Percentiles rank a stretch among this genome's conserved stretches.
Evolutionary conservation across 2,888 invertebrate species (phyloP).

Genomic region (Beris chalybata): DNA sequence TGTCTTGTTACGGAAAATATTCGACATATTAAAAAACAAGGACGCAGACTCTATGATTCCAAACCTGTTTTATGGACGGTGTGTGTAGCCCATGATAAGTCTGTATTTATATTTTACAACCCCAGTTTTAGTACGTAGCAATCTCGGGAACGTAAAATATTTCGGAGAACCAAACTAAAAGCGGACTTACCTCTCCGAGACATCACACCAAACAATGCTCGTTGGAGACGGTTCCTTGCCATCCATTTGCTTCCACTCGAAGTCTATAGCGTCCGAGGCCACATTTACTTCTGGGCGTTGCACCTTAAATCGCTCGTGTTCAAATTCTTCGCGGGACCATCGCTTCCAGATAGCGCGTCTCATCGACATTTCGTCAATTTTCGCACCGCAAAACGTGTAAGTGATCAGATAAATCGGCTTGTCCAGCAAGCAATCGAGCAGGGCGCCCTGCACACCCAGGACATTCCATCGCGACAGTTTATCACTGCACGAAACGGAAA

Average conservation of each 20-base stretch:
- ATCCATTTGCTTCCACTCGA: slow-evolving; percentile 55
- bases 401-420: slow-evolving; percentile 70
- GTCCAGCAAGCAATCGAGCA: slow-evolving; percentile 69
- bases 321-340: slow-evolving; percentile 42
- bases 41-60: too few species aligned
- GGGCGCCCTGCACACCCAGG: slow-evolving; percentile 81
- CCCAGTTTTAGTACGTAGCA: too few species aligned
- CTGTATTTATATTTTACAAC: too few species aligned
- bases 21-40: too few species aligned
- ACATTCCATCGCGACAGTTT: slow-evolving; percentile 89
- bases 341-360: slow-evolving; percentile 60
- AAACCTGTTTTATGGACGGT: too few species aligned
- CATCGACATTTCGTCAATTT: slow-evolving; percentile 64
- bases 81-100: too few species aligned
- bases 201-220: slow-evolving; percentile 65
- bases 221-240: slow-evolving; percentile 61
- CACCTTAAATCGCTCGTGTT: slow-evolving; percentile 41
- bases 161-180: slow-evolving; percentile 33
- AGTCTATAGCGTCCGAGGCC: slow-evolving; percentile 44
- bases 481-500: slow-evolving; percentile 92
- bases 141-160: too few species aligned
- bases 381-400: slow-evolving; percentile 70
- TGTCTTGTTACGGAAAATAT: too few species aligned
- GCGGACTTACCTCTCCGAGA: slow-evolving; percentile 56
- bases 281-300: slow-evolving; percentile 46